Conservation (phyloP, 2,888 invertebrate species). For the Ochlodes sylvanus region DNA sequence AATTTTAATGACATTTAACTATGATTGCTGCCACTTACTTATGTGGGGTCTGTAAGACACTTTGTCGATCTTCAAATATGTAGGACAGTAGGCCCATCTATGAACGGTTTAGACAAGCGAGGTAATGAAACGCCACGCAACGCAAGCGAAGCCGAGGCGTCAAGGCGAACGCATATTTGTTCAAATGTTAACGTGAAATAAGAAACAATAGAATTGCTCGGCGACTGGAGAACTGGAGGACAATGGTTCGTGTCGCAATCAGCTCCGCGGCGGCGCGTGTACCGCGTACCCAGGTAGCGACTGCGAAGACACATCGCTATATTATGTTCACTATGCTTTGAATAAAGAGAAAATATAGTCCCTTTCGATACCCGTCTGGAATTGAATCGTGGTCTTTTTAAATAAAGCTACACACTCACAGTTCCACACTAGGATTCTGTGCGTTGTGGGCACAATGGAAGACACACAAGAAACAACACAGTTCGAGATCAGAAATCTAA, state of each 20-base stretch:
- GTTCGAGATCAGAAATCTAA: too few relatives aligned
- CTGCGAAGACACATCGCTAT: background rate
- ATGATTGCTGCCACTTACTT: too few relatives aligned
- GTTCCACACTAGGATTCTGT: too few relatives aligned
- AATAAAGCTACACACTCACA: too few relatives aligned
- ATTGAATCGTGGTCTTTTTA: too few relatives aligned
- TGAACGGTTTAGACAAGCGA: background rate
- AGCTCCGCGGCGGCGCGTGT: constrained; percentile 12
- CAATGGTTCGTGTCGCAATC: constrained; percentile 25
- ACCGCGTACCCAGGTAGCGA: background rate
- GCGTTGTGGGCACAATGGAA: too few relatives aligned
- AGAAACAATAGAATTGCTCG: constrained; percentile 36
- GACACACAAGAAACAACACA: too few relatives aligned
- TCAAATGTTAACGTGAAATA: constrained; percentile 35
- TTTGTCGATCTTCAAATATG: too few relatives aligned
- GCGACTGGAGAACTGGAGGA: constrained; percentile 14
- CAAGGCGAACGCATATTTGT: constrained; percentile 35
- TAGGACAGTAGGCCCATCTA: too few relatives aligned
- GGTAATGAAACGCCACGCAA: constrained; percentile 31
- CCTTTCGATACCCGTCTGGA: too few relatives aligned
- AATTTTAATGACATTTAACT: too few relatives aligned
- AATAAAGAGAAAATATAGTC: background rate
- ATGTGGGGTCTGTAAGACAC: too few relatives aligned
- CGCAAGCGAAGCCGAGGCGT: constrained; percentile 9
- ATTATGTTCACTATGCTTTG: background rate